Evolutionary conservation across 2,797 vertebrate genomes (phyloP).

Genomic region (Sebastiscus albofasciatus): DNA sequence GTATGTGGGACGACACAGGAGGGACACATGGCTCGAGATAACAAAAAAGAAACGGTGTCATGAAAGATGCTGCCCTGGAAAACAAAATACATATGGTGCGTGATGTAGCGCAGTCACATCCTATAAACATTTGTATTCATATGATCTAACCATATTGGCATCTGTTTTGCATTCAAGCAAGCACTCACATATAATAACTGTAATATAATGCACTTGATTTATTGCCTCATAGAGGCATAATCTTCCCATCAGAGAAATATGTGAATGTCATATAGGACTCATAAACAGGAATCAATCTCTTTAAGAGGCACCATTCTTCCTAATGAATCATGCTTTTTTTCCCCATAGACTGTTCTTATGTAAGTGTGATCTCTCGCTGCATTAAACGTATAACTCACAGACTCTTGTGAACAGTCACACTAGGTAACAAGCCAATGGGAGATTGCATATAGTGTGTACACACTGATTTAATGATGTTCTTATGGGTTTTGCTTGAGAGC

Average conservation of each 20-base stretch:
- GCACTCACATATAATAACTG: not conserved
- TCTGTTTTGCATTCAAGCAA: constrained; percentile 25
- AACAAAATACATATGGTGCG: constrained; percentile 16
- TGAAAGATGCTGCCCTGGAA: not conserved
- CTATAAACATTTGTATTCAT: not conserved
- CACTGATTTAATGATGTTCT: constrained; percentile 51
- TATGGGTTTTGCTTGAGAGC: constrained; percentile 29
- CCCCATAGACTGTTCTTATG: constrained; percentile 13
- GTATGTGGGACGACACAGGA: constrained; percentile 21
- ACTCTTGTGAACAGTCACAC: constrained; percentile 48
- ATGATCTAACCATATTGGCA: not conserved
- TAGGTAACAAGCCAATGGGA: constrained; percentile 58
- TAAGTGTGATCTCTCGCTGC: constrained; percentile 34
- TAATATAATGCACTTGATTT: constrained; percentile 11
- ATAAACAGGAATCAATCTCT: constrained; percentile 23
- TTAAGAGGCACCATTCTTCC: constrained; percentile 12
- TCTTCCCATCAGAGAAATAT: constrained; percentile 10
- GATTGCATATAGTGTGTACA: constrained; percentile 38
- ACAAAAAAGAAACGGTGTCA: not conserved
- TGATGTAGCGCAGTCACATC: constrained; percentile 4
- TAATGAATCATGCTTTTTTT: constrained; percentile 26
- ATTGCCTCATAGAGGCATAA: not conserved
- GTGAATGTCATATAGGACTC: not conserved
- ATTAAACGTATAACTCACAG: constrained; percentile 44
- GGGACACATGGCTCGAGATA: constrained; percentile 15